Evolutionary conservation across 2,797 vertebrate genomes (phyloP).

Genomic region (Cercopithecus petaurista): DNA sequence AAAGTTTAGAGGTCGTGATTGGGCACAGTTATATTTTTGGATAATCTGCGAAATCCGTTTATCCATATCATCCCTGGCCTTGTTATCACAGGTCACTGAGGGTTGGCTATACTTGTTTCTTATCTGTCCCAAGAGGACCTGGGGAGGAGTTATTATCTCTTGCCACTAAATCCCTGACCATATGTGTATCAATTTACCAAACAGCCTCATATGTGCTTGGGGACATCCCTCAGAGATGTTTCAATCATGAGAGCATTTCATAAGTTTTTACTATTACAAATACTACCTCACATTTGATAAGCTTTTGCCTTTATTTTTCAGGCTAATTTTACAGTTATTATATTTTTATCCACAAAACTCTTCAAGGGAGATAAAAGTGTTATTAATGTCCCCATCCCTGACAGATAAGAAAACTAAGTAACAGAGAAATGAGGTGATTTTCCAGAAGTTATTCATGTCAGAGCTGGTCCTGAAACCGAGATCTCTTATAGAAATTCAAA

Average conservation of each 20-base stretch:
- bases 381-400: not conserved
- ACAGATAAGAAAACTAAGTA: slow-evolving; percentile 46
- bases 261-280: slow-evolving; percentile 40
- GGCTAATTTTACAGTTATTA: slow-evolving; percentile 51
- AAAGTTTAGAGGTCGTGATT: slow-evolving; percentile 50
- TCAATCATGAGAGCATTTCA: not conserved
- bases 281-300: slow-evolving; percentile 38
- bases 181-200: slow-evolving; percentile 41
- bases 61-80: slow-evolving; percentile 58
- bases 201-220: not conserved
- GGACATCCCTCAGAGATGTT: slow-evolving; percentile 28
- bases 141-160: slow-evolving; percentile 65
- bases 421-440: slow-evolving; percentile 20
- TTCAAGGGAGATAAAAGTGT: slow-evolving; percentile 20
- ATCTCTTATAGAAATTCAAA: not conserved
- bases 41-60: slow-evolving; percentile 65
- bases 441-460: not conserved
- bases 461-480: not conserved
- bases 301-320: not conserved
- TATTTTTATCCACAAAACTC: slow-evolving; percentile 36
- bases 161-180: slow-evolving; percentile 49
- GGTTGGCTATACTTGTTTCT: slow-evolving; percentile 42
- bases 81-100: slow-evolving; percentile 61
- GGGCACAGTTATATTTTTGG: slow-evolving; percentile 57
- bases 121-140: slow-evolving; percentile 60